Percentiles rank a stretch among this genome's conserved stretches.
phyloP scores from a whole-genome alignment of 2,113 vertebrate genomes.

The Bolborhynchus lineola region DNA sequence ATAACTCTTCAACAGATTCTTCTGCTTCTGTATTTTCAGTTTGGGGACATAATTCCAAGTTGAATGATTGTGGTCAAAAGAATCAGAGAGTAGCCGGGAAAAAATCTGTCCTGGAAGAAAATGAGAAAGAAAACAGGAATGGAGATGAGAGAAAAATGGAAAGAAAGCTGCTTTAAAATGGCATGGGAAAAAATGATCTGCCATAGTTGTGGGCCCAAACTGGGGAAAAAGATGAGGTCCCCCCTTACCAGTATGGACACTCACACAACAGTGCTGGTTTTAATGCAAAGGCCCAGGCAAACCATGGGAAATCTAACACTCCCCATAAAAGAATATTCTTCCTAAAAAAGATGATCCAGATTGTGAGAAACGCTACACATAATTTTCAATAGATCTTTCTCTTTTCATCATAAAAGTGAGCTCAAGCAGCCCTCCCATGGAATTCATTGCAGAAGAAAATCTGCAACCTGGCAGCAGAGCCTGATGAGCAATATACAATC shows the following conservation, averaged over 20 bases:
- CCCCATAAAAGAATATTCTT: background rate
- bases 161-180: background rate
- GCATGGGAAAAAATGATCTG: background rate
- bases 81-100: background rate
- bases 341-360: background rate
- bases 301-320: background rate
- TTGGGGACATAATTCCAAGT: background rate
- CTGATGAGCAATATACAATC: constrained; percentile 28
- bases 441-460: constrained; percentile 21
- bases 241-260: background rate
- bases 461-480: background rate
- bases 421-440: constrained; percentile 36
- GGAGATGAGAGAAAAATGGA: background rate
- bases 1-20: background rate
- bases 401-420: constrained; percentile 14
- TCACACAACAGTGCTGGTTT: background rate
- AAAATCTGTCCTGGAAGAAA: background rate
- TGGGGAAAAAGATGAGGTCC: background rate
- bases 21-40: background rate
- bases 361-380: background rate
- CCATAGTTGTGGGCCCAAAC: background rate
- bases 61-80: background rate
- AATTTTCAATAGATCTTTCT: constrained; percentile 32
- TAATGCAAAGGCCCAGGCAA: background rate
- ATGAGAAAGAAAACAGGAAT: background rate